Conservation (phyloP, 2,113 vertebrate genomes). For the Tragelaphus imberbis region DNA sequence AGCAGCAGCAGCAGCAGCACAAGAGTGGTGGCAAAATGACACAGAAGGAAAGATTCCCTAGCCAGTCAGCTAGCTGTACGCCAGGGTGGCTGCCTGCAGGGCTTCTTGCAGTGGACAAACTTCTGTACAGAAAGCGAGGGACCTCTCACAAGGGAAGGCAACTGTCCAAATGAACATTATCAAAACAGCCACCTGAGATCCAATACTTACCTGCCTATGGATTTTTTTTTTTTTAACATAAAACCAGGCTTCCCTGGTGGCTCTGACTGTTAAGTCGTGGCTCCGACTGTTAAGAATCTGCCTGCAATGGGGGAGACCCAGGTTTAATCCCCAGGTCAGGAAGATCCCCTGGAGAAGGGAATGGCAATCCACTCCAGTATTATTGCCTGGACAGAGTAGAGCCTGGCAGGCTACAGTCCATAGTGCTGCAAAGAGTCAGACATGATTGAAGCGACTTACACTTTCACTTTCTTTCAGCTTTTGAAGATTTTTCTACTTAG, state of each 20-base stretch:
- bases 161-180: background rate
- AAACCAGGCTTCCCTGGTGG: background rate
- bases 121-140: background rate
- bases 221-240: background rate
- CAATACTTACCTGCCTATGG: background rate
- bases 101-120: background rate
- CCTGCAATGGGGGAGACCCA: background rate
- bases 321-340: background rate
- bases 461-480: background rate
- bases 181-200: background rate
- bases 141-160: background rate
- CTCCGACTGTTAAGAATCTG: background rate
- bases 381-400: background rate
- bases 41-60: background rate
- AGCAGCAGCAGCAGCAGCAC: no score
- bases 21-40: background rate
- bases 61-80: background rate
- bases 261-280: background rate
- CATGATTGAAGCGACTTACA: background rate
- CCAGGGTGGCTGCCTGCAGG: background rate
- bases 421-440: background rate
- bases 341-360: background rate
- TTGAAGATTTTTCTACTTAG: background rate
- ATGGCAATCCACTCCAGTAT: background rate
- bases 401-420: background rate